Base-by-base conservation (phyloP, 2,797 vertebrate genomes). In the Zenarchopterus dispar region DNA sequence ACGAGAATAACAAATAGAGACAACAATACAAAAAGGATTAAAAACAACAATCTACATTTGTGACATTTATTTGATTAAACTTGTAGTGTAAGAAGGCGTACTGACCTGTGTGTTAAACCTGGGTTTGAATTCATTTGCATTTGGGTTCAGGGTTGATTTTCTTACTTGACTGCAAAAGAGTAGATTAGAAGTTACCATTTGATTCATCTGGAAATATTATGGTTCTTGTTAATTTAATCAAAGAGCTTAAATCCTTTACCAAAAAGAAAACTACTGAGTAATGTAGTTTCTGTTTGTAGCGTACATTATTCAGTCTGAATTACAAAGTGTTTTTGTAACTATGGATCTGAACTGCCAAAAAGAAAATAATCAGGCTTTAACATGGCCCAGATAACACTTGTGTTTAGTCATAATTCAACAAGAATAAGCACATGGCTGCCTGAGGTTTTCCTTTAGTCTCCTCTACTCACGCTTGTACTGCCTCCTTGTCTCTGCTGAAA, bases 71-170 rank as follows among this genome's bases (percentile, higher is more conserved):
- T 50, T 42, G 6, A 19, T 19, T 11, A 33, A 21, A 17, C 13
- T 15, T 15, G 36, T 24, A 60, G 49, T 31, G 46, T 43, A 0
- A 2, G 36, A 39, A 15, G 15, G 1, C 2, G 51, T 18, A 85
- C 94, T 92, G 87, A 99, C 97, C 88, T 97, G 97, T 74, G 96
- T 91, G 78, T 91, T 93, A 84, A 98, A 97, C 72, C 97, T 94
- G 74, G 97, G 97, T 85, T 99, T 99, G 91, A 99, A 99, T 80
- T 99, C 98, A 82, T 99, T 97, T 68, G 98, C 98, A 69, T 99
- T 99, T 50, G 98, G 98, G 88, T 99, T 99, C 84, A 99, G 88
- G 23, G 98, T 99, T 55, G 97, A 99, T 92, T 99, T 99, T 88
- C 95, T 95, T 73, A 99, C 95, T 96, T 97, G 97, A 90, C 97